Evolutionary conservation across 2,888 invertebrate genomes (phyloP).

Genomic region (Ommatoiulus sabulosus): DNA sequence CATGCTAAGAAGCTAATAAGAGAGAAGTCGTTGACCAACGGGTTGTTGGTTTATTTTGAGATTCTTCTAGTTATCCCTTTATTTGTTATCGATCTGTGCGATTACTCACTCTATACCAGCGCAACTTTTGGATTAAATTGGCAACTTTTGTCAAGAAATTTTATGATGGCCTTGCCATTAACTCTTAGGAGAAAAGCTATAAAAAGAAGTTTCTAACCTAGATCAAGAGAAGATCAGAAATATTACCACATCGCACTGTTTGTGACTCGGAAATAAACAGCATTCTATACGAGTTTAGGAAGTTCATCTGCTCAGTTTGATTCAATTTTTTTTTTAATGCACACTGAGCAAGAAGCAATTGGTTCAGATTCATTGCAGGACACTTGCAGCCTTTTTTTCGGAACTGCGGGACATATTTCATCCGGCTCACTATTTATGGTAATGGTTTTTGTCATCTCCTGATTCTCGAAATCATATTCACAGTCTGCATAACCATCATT

Average conservation of each 20-base stretch:
- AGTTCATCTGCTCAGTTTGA: constrained; percentile 29
- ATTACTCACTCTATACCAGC: background rate
- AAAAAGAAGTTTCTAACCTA: background rate
- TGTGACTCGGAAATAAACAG: constrained; percentile 11
- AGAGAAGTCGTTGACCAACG: too few species aligned
- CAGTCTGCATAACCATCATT: background rate
- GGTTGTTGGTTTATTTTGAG: background rate
- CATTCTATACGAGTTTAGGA: background rate
- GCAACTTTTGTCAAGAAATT: background rate
- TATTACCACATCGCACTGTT: background rate
- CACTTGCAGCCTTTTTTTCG: background rate
- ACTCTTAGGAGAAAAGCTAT: background rate
- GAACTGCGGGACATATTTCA: background rate
- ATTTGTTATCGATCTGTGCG: background rate
- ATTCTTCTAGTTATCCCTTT: background rate
- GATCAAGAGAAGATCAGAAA: background rate
- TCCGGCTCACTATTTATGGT: background rate
- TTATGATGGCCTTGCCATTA: background rate
- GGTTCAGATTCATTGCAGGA: background rate
- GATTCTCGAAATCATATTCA: background rate
- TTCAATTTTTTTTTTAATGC: background rate
- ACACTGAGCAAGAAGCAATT: background rate
- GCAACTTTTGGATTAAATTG: background rate
- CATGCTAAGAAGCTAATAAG: too few species aligned
- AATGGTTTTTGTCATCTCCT: background rate